phyloP scores from a whole-genome alignment of 1,140 invertebrate species.

The Drosophila albomicans region DNA sequence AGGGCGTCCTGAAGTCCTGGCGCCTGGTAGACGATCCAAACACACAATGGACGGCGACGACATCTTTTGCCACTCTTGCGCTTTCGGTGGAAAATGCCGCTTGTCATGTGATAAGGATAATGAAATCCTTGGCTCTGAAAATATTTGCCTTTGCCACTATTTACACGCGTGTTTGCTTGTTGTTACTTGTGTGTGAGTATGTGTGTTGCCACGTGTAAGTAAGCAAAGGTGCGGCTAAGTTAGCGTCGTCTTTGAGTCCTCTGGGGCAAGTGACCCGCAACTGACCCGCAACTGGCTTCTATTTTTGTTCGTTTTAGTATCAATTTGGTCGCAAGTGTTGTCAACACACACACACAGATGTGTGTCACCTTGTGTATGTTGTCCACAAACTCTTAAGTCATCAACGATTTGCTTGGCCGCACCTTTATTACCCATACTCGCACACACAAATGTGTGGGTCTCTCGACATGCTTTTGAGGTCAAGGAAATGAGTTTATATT shows the following conservation, averaged over 20 bases:
- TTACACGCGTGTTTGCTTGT: conserved; percentile 39
- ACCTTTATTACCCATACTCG: conserved; percentile 35
- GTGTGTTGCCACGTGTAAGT: conserved; percentile 56
- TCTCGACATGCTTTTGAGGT: conserved; percentile 55
- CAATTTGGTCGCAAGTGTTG: conserved; percentile 76
- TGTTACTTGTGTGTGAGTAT: conserved; percentile 23
- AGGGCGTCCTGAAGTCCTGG: neutral
- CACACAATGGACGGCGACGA: conserved; percentile 32
- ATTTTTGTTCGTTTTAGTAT: conserved; percentile 65
- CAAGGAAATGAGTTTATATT: conserved; percentile 67
- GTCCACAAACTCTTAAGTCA: conserved; percentile 69
- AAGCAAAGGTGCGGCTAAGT: conserved; percentile 75
- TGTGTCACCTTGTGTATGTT: conserved; percentile 14
- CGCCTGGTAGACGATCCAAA: conserved; percentile 47
- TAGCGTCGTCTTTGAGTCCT: conserved; percentile 65
- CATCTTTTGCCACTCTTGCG: conserved; percentile 57
- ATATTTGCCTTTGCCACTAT: conserved; percentile 76
- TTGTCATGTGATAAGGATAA: conserved; percentile 83
- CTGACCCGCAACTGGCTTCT: conserved; percentile 12
- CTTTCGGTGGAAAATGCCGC: conserved; percentile 71
- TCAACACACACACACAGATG: conserved; percentile 31
- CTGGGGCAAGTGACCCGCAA: conserved; percentile 52
- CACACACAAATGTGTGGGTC: neutral
- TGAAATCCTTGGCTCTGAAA: conserved; percentile 82
- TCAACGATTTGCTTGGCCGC: conserved; percentile 46